These are phyloP conservation scores for Dolomedes plantarius DNA, from an alignment of 2,888 invertebrate genomes.

Conservation along the genomic window DNA sequence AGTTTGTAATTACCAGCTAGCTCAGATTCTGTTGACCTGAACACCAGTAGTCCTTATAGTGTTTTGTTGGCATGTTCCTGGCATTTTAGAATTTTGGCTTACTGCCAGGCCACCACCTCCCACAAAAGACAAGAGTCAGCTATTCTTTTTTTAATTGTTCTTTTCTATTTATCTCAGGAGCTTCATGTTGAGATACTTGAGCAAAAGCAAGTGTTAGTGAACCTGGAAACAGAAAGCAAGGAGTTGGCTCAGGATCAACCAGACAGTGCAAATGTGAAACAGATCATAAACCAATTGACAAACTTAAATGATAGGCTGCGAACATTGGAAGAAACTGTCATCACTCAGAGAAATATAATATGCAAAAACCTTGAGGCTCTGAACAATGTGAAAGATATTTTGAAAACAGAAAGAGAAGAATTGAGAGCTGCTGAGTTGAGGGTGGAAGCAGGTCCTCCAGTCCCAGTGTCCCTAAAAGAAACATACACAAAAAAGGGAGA, in stretches of 20 bases:
- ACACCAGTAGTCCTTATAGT: slow-evolving; percentile 27
- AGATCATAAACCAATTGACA: slow-evolving; percentile 85
- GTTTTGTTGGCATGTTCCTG: slow-evolving; percentile 12
- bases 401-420: slow-evolving; percentile 90
- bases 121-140: slow-evolving; percentile 59
- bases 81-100: slow-evolving; percentile 32
- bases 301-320: slow-evolving; percentile 86
- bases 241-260: slow-evolving; percentile 81
- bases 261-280: slow-evolving; percentile 83
- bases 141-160: slow-evolving; percentile 57
- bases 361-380: slow-evolving; percentile 88
- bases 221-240: slow-evolving; percentile 85
- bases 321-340: slow-evolving; percentile 85
- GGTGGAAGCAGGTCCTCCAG: slow-evolving; percentile 83
- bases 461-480: slow-evolving; percentile 87
- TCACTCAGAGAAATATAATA: slow-evolving; percentile 83
- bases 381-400: slow-evolving; percentile 86
- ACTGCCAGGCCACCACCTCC: slow-evolving; percentile 27
- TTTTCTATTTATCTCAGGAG: slow-evolving; percentile 77
- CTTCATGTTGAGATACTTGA: slow-evolving; percentile 86
- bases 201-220: slow-evolving; percentile 84
- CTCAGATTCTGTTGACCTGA: neutral
- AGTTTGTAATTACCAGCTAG: too few species aligned
- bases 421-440: slow-evolving; percentile 91
- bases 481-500: slow-evolving; percentile 78